Conservation (phyloP, 1,140 invertebrate genomes). For the Lithobius niger region DNA sequence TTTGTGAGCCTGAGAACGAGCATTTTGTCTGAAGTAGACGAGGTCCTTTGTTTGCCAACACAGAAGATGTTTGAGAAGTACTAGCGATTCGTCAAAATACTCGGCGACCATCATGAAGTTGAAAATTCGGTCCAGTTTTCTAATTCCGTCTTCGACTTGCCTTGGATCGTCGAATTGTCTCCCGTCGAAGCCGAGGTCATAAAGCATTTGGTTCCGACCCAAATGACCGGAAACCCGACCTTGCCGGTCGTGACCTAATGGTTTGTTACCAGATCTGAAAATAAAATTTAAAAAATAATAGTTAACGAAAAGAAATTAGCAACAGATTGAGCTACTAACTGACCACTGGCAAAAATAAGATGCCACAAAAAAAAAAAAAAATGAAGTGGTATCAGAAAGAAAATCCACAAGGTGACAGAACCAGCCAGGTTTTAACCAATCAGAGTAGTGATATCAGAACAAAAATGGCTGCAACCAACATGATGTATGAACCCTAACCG, state of each 20-base stretch:
- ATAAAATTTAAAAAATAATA: too few relatives aligned
- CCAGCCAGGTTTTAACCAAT: too few relatives aligned
- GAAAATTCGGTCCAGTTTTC: conserved; percentile 32
- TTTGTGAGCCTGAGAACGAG: conserved; percentile 18
- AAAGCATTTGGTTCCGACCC: conserved; percentile 33
- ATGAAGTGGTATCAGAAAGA: too few relatives aligned
- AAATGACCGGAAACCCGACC: neutral
- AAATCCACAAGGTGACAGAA: too few relatives aligned
- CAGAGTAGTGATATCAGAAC: too few relatives aligned
- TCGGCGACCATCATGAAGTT: conserved; percentile 39
- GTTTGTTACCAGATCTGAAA: neutral
- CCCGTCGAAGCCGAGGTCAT: conserved; percentile 28
- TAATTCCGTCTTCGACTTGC: conserved; percentile 19
- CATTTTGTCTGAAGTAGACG: conserved; percentile 30
- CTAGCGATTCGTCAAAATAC: conserved; percentile 39
- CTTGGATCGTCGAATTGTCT: conserved; percentile 18
- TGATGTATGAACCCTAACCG: too few relatives aligned
- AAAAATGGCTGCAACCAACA: too few relatives aligned
- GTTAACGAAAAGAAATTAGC: too few relatives aligned
- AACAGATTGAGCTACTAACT: too few relatives aligned
- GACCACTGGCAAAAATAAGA: too few relatives aligned
- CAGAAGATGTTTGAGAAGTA: conserved; percentile 35
- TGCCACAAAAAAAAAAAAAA: too few relatives aligned
- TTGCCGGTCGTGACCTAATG: neutral
- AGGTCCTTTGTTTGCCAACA: conserved; percentile 38